Percentiles rank a stretch among this genome's conserved stretches.
Evolutionary conservation across 2,113 vertebrate genomes (phyloP).

Genomic region (Clarias gariepinus): DNA sequence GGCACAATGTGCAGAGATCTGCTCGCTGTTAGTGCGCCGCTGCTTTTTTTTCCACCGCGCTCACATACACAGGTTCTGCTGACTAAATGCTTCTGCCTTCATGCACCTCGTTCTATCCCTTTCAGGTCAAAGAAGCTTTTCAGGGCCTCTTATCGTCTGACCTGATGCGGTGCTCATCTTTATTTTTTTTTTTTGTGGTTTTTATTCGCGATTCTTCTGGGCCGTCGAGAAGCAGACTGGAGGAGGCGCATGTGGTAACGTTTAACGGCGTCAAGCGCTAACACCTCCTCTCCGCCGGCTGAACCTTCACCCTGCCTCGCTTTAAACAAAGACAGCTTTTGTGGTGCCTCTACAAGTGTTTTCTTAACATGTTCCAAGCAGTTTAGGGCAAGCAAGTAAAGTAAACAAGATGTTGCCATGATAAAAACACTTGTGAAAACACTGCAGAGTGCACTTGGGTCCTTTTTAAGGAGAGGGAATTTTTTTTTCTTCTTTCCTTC

Average conservation of each 20-base stretch:
- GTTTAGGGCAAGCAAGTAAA: constrained; percentile 98
- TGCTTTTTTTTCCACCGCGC: constrained; percentile 55
- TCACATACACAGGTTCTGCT: constrained; percentile 62
- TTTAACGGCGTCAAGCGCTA: constrained; percentile 97
- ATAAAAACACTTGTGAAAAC: constrained; percentile 99
- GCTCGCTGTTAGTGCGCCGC: constrained; percentile 69
- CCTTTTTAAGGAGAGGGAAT: constrained; percentile 64
- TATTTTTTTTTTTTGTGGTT: constrained; percentile 60
- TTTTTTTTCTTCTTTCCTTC: constrained; percentile 39
- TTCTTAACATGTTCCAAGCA: constrained; percentile 99
- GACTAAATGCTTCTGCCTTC: constrained; percentile 57
- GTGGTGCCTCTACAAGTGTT: constrained; percentile 94
- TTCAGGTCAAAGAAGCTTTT: constrained; percentile 44
- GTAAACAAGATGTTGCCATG: constrained; percentile 99
- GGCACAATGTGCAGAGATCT: constrained; percentile 70
- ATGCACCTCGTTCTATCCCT: constrained; percentile 30
- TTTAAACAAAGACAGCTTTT: constrained; percentile 95
- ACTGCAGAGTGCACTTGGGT: constrained; percentile 86
- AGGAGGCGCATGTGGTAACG: constrained; percentile 88
- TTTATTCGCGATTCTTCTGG: constrained; percentile 61
- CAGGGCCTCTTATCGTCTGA: constrained; percentile 78
- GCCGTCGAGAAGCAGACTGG: constrained; percentile 60
- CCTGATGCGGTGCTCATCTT: constrained; percentile 76
- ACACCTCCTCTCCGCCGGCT: constrained; percentile 83
- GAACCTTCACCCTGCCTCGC: constrained; percentile 82